These are phyloP conservation scores for Tachyglossus aculeatus DNA, from an alignment of 2,797 vertebrate genomes.

Conservation along the genomic window DNA sequence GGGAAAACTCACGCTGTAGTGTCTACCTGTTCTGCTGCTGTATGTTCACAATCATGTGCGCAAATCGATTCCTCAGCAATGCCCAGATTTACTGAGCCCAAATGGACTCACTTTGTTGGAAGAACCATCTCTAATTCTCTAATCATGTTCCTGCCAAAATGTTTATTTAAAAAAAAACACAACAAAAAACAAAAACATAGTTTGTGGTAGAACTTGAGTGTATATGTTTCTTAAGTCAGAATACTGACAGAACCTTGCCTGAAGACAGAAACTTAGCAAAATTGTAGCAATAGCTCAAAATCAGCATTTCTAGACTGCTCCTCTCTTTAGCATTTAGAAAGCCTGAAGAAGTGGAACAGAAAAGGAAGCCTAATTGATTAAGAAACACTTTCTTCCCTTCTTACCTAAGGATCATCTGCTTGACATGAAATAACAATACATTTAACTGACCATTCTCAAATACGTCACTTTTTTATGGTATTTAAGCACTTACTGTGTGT, in stretches of 20 bases:
- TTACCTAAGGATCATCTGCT: constrained; percentile 67
- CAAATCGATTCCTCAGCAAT: too few species aligned
- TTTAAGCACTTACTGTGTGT: too few species aligned
- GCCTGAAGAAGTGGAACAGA: constrained; percentile 62
- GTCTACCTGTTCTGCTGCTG: too few species aligned
- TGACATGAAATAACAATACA: constrained; percentile 76
- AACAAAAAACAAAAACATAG: constrained; percentile 24
- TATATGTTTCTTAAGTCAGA: neutral
- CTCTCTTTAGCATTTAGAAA: constrained; percentile 65
- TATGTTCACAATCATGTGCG: too few species aligned
- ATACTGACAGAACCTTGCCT: constrained; percentile 23
- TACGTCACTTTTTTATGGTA: constrained; percentile 74
- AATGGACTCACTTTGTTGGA: too few species aligned
- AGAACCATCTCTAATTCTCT: too few species aligned
- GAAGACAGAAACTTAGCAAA: constrained; percentile 31
- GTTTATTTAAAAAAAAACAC: neutral
- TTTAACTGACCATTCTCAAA: constrained; percentile 68
- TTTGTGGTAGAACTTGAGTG: neutral
- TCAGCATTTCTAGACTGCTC: constrained; percentile 36
- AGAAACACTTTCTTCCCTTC: constrained; percentile 60
- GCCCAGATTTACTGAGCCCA: too few species aligned
- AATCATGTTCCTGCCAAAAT: neutral
- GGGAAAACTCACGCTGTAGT: too few species aligned
- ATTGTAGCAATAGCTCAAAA: constrained; percentile 33
- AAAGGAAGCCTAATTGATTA: constrained; percentile 72